These are phyloP conservation scores for Tetrapedia diversipes DNA, from an alignment of 2,888 invertebrate species.

Conservation along the genomic window DNA sequence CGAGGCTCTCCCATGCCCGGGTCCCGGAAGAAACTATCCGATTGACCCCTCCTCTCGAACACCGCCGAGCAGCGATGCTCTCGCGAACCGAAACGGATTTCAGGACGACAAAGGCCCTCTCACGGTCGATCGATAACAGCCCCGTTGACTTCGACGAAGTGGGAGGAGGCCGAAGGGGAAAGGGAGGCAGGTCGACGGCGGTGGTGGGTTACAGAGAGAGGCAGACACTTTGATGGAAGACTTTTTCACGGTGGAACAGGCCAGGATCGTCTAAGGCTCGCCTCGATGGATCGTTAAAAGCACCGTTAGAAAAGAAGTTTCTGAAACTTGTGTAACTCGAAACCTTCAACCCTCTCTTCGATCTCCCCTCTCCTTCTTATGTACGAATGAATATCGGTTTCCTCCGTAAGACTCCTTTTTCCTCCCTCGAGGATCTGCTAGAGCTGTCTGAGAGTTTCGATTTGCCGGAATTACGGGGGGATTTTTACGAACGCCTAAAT, in stretches of 20 bases:
- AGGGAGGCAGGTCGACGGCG: too few relatives aligned
- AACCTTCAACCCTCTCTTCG: background rate
- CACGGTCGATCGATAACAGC: constrained; percentile 61
- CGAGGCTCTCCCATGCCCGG: too few relatives aligned
- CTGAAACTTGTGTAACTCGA: constrained; percentile 33
- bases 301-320: constrained; percentile 34
- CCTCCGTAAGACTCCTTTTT: too few relatives aligned
- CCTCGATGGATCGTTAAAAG: constrained; percentile 56
- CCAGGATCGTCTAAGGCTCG: constrained; percentile 46
- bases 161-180: constrained; percentile 9
- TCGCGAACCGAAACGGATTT: constrained; percentile 48
- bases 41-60: too few relatives aligned
- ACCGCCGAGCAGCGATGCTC: too few relatives aligned
- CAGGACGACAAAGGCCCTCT: constrained; percentile 56
- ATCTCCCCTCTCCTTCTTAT: background rate
- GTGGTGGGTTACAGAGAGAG: constrained; percentile 24
- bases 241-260: constrained; percentile 50
- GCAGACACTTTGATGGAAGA: constrained; percentile 51
- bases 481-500: too few relatives aligned
- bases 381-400: constrained; percentile 37
- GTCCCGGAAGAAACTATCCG: too few relatives aligned
- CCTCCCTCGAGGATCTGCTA: too few relatives aligned
- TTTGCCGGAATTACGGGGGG: too few relatives aligned
- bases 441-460: too few relatives aligned
- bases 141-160: constrained; percentile 47